These are phyloP conservation scores for Dipodomys merriami DNA, from an alignment of 2,113 vertebrate genomes.

Conservation along the genomic window DNA sequence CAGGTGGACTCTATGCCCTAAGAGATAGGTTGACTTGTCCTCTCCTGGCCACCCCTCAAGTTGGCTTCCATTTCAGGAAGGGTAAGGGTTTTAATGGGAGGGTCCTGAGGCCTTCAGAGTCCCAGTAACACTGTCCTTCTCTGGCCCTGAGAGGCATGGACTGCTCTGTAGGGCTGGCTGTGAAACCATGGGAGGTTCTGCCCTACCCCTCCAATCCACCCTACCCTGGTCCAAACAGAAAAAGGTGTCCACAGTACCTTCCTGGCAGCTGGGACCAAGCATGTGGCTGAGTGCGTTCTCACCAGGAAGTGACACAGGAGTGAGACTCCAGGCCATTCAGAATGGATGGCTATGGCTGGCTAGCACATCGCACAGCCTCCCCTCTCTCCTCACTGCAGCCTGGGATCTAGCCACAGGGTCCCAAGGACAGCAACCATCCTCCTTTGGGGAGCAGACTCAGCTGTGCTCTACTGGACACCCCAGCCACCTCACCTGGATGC, in stretches of 20 bases:
- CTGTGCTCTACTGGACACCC: too few relatives aligned
- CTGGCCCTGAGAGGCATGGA: not conserved
- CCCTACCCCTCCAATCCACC: not conserved
- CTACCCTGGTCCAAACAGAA: not conserved
- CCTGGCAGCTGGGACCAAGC: too few relatives aligned
- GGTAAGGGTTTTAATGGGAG: too few relatives aligned
- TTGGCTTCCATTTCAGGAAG: not conserved
- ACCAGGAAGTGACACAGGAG: too few relatives aligned
- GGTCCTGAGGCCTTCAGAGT: not conserved
- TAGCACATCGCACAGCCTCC: not conserved
- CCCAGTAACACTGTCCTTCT: not conserved
- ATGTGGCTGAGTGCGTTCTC: too few relatives aligned
- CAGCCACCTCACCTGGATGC: not conserved
- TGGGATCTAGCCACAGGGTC: accelerated
- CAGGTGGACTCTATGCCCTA: not conserved
- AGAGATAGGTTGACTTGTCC: not conserved
- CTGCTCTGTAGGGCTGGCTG: not conserved
- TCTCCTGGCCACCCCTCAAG: not conserved
- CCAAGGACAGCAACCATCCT: not conserved
- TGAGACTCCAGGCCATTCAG: not conserved
- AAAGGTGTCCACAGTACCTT: not conserved
- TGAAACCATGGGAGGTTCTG: not conserved
- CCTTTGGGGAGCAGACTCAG: too few relatives aligned
- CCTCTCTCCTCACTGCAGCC: too few relatives aligned
- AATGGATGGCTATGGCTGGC: not conserved